Evolutionary conservation across 1,140 invertebrate genomes (phyloP).

Genomic region (Drosophila funebris): DNA sequence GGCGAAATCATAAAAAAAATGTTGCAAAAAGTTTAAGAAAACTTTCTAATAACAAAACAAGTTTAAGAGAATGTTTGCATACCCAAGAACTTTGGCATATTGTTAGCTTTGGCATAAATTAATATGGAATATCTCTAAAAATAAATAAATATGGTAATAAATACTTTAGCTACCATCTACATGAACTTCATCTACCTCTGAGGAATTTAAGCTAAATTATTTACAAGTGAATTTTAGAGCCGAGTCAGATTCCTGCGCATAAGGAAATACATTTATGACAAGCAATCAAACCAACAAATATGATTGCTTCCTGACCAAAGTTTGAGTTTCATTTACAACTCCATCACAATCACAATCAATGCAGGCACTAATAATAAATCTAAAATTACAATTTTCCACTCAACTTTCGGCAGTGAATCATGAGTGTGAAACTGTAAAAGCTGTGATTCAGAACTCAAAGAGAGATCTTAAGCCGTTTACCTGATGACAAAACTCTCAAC

Average conservation of each 20-base stretch:
- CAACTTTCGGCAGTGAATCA: conserved; percentile 27
- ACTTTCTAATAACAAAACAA: background rate
- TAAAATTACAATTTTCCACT: background rate
- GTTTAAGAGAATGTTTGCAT: background rate
- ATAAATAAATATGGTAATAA: no score
- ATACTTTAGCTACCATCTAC: no score
- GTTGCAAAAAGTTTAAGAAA: background rate
- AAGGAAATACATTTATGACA: no score
- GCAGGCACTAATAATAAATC: background rate
- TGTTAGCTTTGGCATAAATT: no score
- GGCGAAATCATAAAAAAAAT: background rate
- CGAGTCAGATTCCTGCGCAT: no score
- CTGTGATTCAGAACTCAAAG: conserved; percentile 14
- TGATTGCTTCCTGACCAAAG: background rate
- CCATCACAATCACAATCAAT: background rate
- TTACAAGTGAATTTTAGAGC: no score
- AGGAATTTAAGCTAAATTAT: no score
- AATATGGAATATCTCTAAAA: no score
- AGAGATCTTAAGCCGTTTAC: background rate
- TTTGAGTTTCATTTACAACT: background rate
- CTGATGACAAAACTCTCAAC: conserved; percentile 28
- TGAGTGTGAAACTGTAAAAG: background rate
- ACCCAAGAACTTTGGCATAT: no score
- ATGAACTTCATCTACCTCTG: no score
- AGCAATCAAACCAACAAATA: no score